phyloP scores from a whole-genome alignment of 2,888 invertebrate species.

The Eutolmus rufibarbis region DNA sequence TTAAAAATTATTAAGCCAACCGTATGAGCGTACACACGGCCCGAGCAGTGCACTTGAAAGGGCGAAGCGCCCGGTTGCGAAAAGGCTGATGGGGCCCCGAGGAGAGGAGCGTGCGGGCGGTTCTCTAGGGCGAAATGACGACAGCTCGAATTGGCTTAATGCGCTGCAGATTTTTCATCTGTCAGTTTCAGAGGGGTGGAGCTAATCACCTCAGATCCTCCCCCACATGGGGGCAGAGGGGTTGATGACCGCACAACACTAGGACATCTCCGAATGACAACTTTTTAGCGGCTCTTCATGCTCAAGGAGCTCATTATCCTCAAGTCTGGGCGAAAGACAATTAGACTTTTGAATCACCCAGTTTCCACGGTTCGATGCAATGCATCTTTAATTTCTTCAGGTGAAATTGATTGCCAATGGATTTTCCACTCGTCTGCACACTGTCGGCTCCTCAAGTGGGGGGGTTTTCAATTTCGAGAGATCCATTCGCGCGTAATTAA shows the following conservation, averaged over 20 bases:
- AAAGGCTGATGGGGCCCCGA: neutral
- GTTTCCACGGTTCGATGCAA: slow-evolving; percentile 1
- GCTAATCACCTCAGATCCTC: neutral
- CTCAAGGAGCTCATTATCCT: slow-evolving; percentile 6
- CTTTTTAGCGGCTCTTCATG: neutral
- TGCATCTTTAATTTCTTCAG: slow-evolving; percentile 9
- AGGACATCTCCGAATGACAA: slow-evolving; percentile 18
- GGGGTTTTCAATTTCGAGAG: slow-evolving; percentile 22
- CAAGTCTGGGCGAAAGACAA: neutral
- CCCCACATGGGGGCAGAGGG: neutral
- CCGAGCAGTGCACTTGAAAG: slow-evolving; percentile 9
- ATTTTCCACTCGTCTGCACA: neutral
- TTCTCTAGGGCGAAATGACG: slow-evolving; percentile 16
- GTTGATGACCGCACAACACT: slow-evolving; percentile 37
- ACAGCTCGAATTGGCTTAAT: slow-evolving; percentile 38
- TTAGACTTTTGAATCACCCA: slow-evolving; percentile 22
- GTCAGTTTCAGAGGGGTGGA: neutral
- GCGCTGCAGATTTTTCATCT: slow-evolving; percentile 33
- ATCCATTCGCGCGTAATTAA: slow-evolving; percentile 18
- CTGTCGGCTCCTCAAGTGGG: neutral
- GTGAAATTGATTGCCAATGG: slow-evolving; percentile 22
- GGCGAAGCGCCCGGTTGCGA: slow-evolving; percentile 3
- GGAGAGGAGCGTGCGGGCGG: neutral
- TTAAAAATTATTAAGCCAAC: slow-evolving; percentile 30
- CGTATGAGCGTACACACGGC: neutral